Conservation (phyloP, 1,140 invertebrate genomes). For the Ostrea edulis region DNA sequence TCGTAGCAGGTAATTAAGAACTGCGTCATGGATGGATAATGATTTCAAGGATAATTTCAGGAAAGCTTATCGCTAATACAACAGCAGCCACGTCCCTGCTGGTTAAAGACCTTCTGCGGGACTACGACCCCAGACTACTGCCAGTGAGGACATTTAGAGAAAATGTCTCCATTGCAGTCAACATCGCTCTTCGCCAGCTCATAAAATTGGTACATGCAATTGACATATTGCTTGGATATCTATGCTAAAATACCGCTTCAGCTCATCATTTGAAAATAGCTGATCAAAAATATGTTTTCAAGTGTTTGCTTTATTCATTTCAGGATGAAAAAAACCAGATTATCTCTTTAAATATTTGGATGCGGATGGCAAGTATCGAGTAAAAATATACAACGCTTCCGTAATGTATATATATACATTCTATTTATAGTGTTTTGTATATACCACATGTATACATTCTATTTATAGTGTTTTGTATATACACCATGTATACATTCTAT, state of each 20-base stretch:
- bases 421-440: too few species aligned
- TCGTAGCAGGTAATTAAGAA: neutral
- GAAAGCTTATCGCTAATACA: neutral
- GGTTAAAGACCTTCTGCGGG: neutral
- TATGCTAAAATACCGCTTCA: too few species aligned
- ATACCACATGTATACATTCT: too few species aligned
- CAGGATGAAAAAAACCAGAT: constrained; percentile 56
- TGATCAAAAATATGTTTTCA: neutral
- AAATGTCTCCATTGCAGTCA: neutral
- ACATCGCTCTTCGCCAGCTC: neutral
- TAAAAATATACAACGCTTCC: neutral
- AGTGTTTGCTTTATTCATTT: constrained; percentile 28
- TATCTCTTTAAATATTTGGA: constrained; percentile 48
- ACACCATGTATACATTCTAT: too few species aligned
- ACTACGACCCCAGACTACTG: neutral
- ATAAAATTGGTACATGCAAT: neutral
- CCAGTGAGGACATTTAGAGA: neutral
- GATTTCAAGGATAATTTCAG: neutral
- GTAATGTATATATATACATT: too few species aligned
- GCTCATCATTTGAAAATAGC: neutral
- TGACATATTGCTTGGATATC: neutral
- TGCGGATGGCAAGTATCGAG: constrained; percentile 46
- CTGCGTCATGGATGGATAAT: neutral
- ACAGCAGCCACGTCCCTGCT: neutral
- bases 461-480: too few species aligned